Conservation (phyloP, 2,888 invertebrate species). For the Leistus spinibarbis region DNA sequence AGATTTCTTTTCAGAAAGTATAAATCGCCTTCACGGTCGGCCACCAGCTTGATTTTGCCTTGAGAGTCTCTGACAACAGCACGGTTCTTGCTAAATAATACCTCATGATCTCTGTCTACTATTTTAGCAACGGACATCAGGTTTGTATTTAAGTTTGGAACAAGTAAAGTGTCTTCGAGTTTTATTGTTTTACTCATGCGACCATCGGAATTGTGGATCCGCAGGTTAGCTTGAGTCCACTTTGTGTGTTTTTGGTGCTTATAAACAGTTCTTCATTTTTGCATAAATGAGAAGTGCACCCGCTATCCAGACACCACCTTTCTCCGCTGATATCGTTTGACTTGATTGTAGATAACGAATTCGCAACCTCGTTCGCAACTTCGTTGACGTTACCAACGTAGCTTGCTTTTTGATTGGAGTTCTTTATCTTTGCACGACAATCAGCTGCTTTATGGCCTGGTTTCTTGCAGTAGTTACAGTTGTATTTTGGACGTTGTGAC, state of each 20-base stretch:
- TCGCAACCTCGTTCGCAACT: no score
- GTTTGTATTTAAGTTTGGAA: constrained; percentile 12
- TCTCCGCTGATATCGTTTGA: background rate
- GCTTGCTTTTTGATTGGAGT: no score
- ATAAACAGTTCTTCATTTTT: constrained; percentile 8
- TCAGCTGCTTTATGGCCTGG: no score
- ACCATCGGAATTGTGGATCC: constrained; percentile 15
- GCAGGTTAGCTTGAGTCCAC: constrained; percentile 6
- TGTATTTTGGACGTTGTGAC: no score
- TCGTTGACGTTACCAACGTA: no score
- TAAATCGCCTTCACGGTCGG: no score
- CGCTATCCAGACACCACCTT: constrained; percentile 1
- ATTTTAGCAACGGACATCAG: constrained; percentile 10
- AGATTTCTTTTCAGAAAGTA: no score
- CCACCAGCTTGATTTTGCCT: constrained; percentile 10
- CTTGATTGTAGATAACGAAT: background rate
- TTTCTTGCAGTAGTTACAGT: no score
- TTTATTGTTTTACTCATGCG: constrained; percentile 10
- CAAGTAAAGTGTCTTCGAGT: background rate
- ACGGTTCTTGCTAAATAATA: constrained; percentile 14
- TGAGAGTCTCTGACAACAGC: no score
- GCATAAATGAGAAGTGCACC: constrained; percentile 7
- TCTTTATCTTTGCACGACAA: no score
- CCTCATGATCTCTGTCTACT: constrained; percentile 9
- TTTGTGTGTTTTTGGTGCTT: constrained; percentile 4